These are phyloP conservation scores for Ondatra zibethicus DNA, from an alignment of 2,113 vertebrate genomes.

Conservation along the genomic window DNA sequence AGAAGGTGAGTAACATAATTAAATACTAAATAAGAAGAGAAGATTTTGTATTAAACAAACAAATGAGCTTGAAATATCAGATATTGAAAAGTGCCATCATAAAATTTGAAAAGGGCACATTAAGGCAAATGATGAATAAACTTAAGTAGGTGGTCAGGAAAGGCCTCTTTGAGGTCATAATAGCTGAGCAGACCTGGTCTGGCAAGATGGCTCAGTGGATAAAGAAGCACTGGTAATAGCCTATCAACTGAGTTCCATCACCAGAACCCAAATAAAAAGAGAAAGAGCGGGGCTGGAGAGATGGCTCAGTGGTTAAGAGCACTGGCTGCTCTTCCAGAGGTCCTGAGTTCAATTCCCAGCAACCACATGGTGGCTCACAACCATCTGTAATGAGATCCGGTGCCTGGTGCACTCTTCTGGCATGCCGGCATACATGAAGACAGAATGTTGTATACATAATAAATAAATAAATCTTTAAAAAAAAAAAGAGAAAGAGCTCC, in stretches of 20 bases:
- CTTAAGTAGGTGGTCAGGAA: not conserved
- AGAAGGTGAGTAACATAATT: not conserved
- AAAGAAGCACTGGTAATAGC: not conserved
- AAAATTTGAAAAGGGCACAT: slow-evolving; percentile 13
- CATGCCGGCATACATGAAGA: no score
- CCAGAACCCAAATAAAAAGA: not conserved
- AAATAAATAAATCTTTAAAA: no score
- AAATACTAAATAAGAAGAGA: slow-evolving; percentile 19
- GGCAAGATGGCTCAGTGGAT: no score
- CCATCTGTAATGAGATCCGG: no score
- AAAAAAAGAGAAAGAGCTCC: not conserved
- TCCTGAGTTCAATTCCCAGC: no score
- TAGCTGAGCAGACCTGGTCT: not conserved
- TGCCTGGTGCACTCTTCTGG: no score
- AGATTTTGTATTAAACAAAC: not conserved
- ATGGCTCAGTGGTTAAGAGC: no score
- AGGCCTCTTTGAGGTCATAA: not conserved
- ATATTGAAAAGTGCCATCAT: not conserved
- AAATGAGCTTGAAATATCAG: slow-evolving; percentile 29
- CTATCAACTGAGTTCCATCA: not conserved
- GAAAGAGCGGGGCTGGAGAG: no score
- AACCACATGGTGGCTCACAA: no score
- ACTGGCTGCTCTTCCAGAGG: no score
- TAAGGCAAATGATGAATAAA: not conserved
- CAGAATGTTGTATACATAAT: no score